Evolutionary conservation across 2,113 vertebrate genomes (phyloP).

Genomic region (Ailurus styani): DNA sequence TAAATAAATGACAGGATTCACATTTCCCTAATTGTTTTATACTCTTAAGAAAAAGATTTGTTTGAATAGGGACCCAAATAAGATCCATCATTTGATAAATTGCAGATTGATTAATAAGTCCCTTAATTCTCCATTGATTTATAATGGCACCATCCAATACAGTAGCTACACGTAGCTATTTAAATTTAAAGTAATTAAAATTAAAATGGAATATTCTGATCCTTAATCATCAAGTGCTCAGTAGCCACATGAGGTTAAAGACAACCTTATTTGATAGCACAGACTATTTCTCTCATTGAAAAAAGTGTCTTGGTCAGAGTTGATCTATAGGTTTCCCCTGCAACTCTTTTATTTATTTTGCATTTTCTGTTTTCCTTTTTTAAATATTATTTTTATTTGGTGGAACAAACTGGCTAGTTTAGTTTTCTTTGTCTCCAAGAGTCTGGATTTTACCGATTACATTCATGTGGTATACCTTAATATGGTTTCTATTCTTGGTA

Average conservation of each 20-base stretch:
- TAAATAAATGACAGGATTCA: neutral
- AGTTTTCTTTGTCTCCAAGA: neutral
- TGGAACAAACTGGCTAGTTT: neutral
- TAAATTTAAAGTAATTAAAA: neutral
- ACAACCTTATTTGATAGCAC: neutral
- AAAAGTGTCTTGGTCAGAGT: neutral
- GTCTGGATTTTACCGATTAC: constrained; percentile 12
- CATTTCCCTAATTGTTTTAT: neutral
- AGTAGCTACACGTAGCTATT: neutral
- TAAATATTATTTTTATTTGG: neutral
- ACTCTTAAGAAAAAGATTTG: neutral
- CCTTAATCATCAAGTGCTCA: neutral
- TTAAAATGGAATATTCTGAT: neutral
- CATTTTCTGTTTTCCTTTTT: neutral
- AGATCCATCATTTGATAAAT: neutral
- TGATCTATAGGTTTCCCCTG: neutral
- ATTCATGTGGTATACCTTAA: neutral
- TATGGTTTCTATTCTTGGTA: neutral
- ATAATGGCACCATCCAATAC: neutral
- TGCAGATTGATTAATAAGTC: neutral
- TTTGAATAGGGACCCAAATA: neutral
- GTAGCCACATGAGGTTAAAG: neutral
- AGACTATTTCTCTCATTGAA: neutral
- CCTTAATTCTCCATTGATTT: neutral
- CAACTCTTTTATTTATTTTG: neutral